phyloP scores from a whole-genome alignment of 1,140 invertebrate species.

The Hylyphantes graminicola region DNA sequence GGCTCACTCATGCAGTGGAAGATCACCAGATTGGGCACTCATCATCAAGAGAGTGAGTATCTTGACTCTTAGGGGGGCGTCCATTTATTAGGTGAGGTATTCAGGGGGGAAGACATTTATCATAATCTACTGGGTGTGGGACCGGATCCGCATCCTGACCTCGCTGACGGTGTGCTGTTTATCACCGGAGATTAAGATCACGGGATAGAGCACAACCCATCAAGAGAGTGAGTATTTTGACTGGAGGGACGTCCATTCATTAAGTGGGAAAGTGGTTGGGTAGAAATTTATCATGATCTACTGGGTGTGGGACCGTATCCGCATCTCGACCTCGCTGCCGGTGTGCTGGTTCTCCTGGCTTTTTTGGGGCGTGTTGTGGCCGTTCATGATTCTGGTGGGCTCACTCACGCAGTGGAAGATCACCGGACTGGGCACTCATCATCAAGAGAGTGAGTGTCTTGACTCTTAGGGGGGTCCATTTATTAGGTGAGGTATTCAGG shows the following conservation, averaged over 20 bases:
- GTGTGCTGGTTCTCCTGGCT: slow-evolving; percentile 83
- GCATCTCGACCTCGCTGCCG: slow-evolving; percentile 67
- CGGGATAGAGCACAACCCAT: slow-evolving; percentile 77
- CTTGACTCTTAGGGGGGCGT: neutral
- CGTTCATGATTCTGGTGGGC: slow-evolving; percentile 76
- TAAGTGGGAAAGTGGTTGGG: too few species aligned
- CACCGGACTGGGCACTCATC: slow-evolving; percentile 78
- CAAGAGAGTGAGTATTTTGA: slow-evolving; percentile 65
- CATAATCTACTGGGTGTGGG: too few species aligned
- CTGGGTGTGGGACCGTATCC: slow-evolving; percentile 75
- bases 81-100: too few species aligned
- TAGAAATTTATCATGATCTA: too few species aligned
- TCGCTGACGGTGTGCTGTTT: slow-evolving; percentile 77
- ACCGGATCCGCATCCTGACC: slow-evolving; percentile 67
- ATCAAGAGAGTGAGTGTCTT: slow-evolving; percentile 66
- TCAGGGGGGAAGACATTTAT: too few species aligned
- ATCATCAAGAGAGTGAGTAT: slow-evolving; percentile 70
- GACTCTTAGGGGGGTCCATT: too few species aligned
- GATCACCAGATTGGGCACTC: slow-evolving; percentile 77
- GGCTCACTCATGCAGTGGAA: slow-evolving; percentile 78
- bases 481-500: too few species aligned
- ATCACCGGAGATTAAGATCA: slow-evolving; percentile 80
- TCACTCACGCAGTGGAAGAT: slow-evolving; percentile 77
- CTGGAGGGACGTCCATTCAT: too few species aligned
- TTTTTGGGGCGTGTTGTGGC: slow-evolving; percentile 78